Conservation (phyloP, 2,888 invertebrate species). For the Ichneumoninae sp. region DNA sequence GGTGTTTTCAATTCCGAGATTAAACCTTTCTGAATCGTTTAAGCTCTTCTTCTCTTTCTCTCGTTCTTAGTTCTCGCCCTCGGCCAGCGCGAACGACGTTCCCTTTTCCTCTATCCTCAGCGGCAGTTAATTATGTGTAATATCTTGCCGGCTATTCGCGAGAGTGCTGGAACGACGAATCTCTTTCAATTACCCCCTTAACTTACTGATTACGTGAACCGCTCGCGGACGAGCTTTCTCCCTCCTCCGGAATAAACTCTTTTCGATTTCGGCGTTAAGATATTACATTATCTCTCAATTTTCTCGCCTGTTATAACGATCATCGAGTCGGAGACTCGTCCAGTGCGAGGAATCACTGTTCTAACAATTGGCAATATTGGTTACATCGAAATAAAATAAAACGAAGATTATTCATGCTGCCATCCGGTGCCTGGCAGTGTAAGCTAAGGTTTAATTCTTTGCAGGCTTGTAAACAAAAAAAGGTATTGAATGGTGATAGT, state of each 20-base stretch:
- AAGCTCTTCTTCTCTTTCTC: slow-evolving; percentile 49
- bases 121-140: slow-evolving; percentile 67
- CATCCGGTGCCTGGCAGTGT: not conserved
- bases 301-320: slow-evolving; percentile 28
- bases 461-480: too few species aligned
- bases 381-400: not conserved
- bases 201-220: slow-evolving; percentile 63
- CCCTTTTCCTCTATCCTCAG: slow-evolving; percentile 48
- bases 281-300: slow-evolving; percentile 41
- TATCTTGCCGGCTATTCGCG: slow-evolving; percentile 61
- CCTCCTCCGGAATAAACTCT: slow-evolving; percentile 42
- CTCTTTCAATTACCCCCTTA: slow-evolving; percentile 63
- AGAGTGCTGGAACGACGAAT: slow-evolving; percentile 53
- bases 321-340: slow-evolving; percentile 36
- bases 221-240: slow-evolving; percentile 47
- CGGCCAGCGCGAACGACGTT: slow-evolving; percentile 42
- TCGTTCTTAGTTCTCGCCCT: slow-evolving; percentile 30
- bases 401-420: not conserved
- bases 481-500: too few species aligned
- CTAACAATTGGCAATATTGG: slow-evolving; percentile 32
- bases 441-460: too few species aligned
- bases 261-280: slow-evolving; percentile 28
- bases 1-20: slow-evolving; percentile 64
- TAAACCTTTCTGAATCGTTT: slow-evolving; percentile 65
- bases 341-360: slow-evolving; percentile 24